phyloP scores from a whole-genome alignment of 2,113 vertebrate species.

The Pelusios castaneus region DNA sequence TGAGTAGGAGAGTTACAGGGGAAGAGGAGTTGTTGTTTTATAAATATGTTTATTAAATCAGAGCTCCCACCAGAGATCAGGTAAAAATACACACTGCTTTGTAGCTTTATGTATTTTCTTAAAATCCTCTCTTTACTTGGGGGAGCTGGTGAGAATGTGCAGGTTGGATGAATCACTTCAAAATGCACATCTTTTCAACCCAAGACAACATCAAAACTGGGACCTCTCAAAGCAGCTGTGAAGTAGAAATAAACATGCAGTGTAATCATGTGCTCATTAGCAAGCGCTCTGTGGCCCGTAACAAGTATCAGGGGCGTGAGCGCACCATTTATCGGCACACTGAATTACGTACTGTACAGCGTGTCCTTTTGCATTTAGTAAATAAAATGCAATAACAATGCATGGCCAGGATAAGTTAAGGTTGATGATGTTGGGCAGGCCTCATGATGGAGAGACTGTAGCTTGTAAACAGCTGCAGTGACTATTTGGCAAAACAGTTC shows the following conservation, averaged over 20 bases:
- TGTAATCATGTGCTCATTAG: background rate
- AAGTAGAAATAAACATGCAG: conserved; percentile 41
- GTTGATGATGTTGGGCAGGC: background rate
- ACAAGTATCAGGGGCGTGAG: background rate
- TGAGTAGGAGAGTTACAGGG: background rate
- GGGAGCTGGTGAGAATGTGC: background rate
- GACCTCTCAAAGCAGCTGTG: conserved; percentile 71
- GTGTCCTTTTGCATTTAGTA: background rate
- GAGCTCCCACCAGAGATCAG: background rate
- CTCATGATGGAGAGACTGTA: background rate
- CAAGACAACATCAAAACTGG: conserved; percentile 63
- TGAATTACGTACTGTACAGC: background rate
- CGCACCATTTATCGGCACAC: background rate
- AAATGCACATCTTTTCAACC: background rate
- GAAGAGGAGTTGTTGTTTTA: background rate
- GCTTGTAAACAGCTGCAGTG: background rate
- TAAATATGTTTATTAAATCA: conserved; percentile 20
- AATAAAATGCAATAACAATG: background rate
- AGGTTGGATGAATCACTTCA: conserved; percentile 2
- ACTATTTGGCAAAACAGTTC: background rate
- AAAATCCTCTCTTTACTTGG: background rate
- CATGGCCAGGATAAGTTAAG: background rate
- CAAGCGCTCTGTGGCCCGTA: background rate
- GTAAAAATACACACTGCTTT: background rate
- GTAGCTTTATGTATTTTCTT: background rate